Evolutionary conservation across 1,140 invertebrate species (phyloP), one percentile per base, ranked within the genome.

Genomic region (Pissodes strobi): DNA sequence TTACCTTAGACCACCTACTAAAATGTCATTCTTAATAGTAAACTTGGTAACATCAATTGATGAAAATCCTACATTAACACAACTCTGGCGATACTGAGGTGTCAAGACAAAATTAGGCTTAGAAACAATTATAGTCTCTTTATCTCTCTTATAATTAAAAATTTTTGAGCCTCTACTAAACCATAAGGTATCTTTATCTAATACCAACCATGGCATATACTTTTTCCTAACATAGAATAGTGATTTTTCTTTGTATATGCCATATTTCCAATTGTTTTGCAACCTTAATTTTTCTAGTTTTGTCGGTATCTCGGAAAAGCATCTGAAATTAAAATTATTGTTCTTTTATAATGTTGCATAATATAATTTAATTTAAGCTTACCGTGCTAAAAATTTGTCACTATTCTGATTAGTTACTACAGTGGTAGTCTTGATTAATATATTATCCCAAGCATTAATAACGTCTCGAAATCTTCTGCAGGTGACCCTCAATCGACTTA

Each of bases 371-470:
- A n/a, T n/a, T n/a, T n/a, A n/a, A n/a, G n/a, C 25, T 66, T 63
- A 68, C 70, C 72, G 51, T 58, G 52, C 48, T 46, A 59, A 61
- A 46, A 72, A 70, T 38, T 37, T 53, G n/a, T 52, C 49, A 56
- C 63, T 68, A 17, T 53, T 57, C 65, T 74, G 72, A 66, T 74
- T 74, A 13, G 69, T 69, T 1, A 72, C 69, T 9, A 74, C 58
- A 17, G 55, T 51, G 6, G 30, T 37, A 13, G 52, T 63, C 58
- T 68, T 60, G 9, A 69, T 34, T 39, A 74, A 30, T 21, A 55
- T 19, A 59, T 69, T 43, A 25, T 64, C 61, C 64, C 58, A 68
- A 12, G 46, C 19, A 64, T 67, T 58, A 55, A 74, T 70, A 49
- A 74, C 55, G 15, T 68, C 63, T 10, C 65, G 45, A 59, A 74